phyloP scores from a whole-genome alignment of 92 coral and sea anemone species.

The Phenganax marumi region DNA sequence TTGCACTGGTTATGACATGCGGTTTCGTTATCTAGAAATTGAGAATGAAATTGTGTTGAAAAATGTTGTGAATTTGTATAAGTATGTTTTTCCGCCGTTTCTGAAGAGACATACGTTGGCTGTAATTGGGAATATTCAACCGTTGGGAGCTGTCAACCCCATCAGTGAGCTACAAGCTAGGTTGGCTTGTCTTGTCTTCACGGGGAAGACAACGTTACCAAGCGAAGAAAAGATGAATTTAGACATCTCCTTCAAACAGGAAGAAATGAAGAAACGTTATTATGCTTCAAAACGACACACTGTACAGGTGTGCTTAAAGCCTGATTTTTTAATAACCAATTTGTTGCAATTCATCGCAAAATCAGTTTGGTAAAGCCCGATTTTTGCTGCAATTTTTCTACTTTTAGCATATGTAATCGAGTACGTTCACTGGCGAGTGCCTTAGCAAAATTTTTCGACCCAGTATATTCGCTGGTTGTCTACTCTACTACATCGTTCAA shows the following conservation, averaged over 20 bases:
- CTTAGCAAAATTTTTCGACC: no score
- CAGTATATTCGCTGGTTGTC: no score
- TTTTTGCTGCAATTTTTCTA: no score
- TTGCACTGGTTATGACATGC: constrained; percentile 86
- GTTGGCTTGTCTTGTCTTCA: constrained; percentile 78
- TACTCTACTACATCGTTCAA: no score
- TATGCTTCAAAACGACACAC: constrained; percentile 79
- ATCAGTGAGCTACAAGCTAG: constrained; percentile 83
- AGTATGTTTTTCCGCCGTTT: constrained; percentile 82
- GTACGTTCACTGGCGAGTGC: no score
- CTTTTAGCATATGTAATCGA: no score
- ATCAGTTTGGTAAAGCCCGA: no score
- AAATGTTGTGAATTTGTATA: constrained; percentile 82
- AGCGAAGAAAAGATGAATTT: constrained; percentile 61
- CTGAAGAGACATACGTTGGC: constrained; percentile 74
- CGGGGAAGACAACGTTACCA: constrained; percentile 60
- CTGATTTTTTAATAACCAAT: neutral
- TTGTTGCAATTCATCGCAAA: no score
- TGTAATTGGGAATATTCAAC: constrained; percentile 84
- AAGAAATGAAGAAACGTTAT: constrained; percentile 65
- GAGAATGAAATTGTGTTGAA: constrained; percentile 59
- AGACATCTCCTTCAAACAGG: constrained; percentile 61
- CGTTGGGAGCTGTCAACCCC: constrained; percentile 82
- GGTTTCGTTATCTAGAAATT: constrained; percentile 71
- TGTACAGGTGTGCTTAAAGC: constrained; percentile 62